These are phyloP conservation scores for Tethya wilhelma DNA, from an alignment of 37 sponge, comb jelly and placozoan genomes.

Conservation along the genomic window DNA sequence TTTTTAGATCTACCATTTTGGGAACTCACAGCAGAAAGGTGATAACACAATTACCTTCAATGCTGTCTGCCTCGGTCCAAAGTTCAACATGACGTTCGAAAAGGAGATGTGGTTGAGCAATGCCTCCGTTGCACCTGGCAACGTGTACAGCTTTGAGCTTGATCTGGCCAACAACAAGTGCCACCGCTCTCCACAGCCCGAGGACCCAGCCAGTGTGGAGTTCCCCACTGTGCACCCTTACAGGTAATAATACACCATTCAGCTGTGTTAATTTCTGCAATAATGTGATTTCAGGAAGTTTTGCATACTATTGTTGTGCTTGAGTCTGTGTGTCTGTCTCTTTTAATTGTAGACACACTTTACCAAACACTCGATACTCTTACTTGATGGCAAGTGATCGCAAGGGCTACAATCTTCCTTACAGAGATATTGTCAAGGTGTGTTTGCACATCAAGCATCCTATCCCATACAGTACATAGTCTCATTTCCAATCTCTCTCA, in stretches of 20 bases:
- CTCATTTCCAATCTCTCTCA: too few species aligned
- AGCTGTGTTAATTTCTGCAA: neutral
- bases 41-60: conserved; percentile 62
- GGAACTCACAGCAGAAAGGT: conserved; percentile 59
- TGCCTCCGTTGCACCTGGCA: conserved; percentile 76
- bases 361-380: conserved; percentile 55
- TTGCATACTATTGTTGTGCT: neutral
- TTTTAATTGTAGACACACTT: conserved; percentile 57
- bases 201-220: conserved; percentile 80
- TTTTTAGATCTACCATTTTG: conserved; percentile 81
- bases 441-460: neutral
- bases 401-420: conserved; percentile 75
- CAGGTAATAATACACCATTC: neutral
- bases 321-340: too few species aligned
- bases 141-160: conserved; percentile 54
- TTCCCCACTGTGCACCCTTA: conserved; percentile 83
- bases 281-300: conserved; percentile 5
- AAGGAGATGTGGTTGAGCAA: conserved; percentile 61
- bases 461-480: too few species aligned
- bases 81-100: conserved; percentile 79
- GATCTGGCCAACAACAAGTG: conserved; percentile 55
- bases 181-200: conserved; percentile 6
- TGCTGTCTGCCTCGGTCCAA: conserved; percentile 80
- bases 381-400: conserved; percentile 95
- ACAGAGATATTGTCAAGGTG: conserved; percentile 93